Base-by-base conservation (phyloP, 2,113 vertebrate species). In the Toxotes chatareus region DNA sequence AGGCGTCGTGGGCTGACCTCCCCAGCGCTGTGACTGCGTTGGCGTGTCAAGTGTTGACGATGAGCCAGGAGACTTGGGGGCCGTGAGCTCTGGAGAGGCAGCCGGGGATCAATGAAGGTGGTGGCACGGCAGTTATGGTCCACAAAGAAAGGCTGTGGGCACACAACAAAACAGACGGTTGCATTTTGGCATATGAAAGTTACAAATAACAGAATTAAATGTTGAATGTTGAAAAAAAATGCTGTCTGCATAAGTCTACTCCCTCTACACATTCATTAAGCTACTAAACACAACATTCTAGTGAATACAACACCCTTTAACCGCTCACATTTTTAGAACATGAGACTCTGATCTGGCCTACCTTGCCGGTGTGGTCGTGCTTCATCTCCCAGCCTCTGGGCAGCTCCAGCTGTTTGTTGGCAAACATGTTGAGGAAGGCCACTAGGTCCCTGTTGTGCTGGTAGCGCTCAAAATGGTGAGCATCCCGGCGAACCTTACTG, bases 321-420 rank as follows among this genome's bases (percentile, higher is more conserved):
- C 21, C 53, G 13, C 10, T 19, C 1, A 1, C 16, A 3, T 17
- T 40, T 38, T 21, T 1, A 46, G 1, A 8, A 27, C 23, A 38
- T 19, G 31, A 55, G 6, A 34, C 21, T 44, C 34, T 42, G 7
- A 51, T n/a, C 10, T 0, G 8, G 11, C 31, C 73, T 91, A 98
- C 98, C 97, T 99, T 99, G 93, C 97, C 96, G 60, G 97, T 96
- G 85, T 99, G 97, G 88, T 99, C 97, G 0, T 98, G 97, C 83
- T 99, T 99, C 98, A 99, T 98, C 68, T 99, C 98, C 98, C 98
- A 99, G 21, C 98, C 98, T 79, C 97, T 90, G 0, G 98, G 98
- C 79, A 99, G 95, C 93, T 99, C 97, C 94, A 99, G 94, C 89
- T 98, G 97, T 79, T 97, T 99, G 95, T 99, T 99, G 19, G 98